Base-by-base conservation (phyloP, 2,888 invertebrate genomes). In the Suillia variegata region DNA sequence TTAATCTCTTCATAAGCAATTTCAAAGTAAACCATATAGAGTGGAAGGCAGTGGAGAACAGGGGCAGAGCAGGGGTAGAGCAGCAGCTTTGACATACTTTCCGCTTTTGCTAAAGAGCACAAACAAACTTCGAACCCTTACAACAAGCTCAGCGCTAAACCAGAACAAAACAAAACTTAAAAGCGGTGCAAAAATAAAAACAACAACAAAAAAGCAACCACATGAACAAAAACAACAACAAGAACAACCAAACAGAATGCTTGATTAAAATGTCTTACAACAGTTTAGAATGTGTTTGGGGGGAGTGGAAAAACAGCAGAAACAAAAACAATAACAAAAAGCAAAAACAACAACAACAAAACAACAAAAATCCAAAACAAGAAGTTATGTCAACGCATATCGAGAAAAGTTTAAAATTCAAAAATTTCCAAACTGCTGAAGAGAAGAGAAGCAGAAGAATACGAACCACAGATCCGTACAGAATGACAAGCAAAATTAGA, bases 221-320 rank as follows among this genome's bases (percentile, higher is more conserved):
- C n/a, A n/a, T n/a, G n/a, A n/a, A n/a, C n/a, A n/a, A n/a, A n/a
- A n/a, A n/a, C n/a, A n/a, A n/a, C n/a, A 50, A 54, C 54, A 60
- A 53, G 54, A 57, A 53, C 56, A 58, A 71, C 71, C 63, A n/a
- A n/a, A n/a, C n/a, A n/a, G n/a, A 55, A 51, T 49, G 73, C 67
- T 75, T 72, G 75, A 71, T 75, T 71, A 75, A 72, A 73, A 71
- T 72, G 71, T 70, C 67, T 62, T 33, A 61, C 60, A 53, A 54
- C 56, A 31, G 52, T 38, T 38, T 26, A 52, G 17, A 56, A 20
- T n/a, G 10, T 38, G 38, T 38, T 38, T 3, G 4, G 26, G 6
- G 26, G 5, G 26, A 5, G 26, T 10, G 6, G 10, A 26, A 26
- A 26, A 26, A 26, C 26, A 26, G n/a, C n/a, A n/a, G n/a, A n/a